Conservation (phyloP, 1,140 invertebrate species). For the Brachionus koreanus region DNA sequence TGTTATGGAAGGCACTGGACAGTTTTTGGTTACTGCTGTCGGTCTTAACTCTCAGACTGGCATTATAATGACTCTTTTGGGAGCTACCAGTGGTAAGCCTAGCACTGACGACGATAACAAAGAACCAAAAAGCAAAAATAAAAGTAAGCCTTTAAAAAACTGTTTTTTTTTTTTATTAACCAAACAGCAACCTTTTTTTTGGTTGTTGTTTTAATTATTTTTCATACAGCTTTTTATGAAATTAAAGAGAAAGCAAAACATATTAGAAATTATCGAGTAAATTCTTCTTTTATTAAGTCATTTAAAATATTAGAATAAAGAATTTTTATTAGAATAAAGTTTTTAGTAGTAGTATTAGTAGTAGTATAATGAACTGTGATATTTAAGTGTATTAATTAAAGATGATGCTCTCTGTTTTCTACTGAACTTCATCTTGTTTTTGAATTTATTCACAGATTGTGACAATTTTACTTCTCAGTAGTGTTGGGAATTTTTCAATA, state of each 20-base stretch:
- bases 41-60: conserved; percentile 98
- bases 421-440: neutral
- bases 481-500: too few species aligned
- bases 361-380: neutral
- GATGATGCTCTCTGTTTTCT: neutral
- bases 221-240: too few species aligned
- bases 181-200: too few species aligned
- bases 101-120: neutral
- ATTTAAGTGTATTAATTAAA: neutral
- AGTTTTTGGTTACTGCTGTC: conserved; percentile 96
- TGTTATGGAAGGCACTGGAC: conserved; percentile 99
- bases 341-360: too few species aligned
- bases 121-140: conserved; percentile 8
- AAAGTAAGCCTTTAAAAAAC: neutral
- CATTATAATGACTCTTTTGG: conserved; percentile 93
- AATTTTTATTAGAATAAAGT: too few species aligned
- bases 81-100: neutral
- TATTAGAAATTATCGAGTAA: too few species aligned
- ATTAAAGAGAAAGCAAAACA: too few species aligned
- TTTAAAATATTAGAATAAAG: too few species aligned
- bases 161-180: neutral
- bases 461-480: too few species aligned
- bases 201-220: too few species aligned
- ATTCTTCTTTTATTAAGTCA: too few species aligned
- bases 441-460: neutral